Evolutionary conservation across 1,140 invertebrate genomes (phyloP).

Genomic region (Saxidomus purpurata): DNA sequence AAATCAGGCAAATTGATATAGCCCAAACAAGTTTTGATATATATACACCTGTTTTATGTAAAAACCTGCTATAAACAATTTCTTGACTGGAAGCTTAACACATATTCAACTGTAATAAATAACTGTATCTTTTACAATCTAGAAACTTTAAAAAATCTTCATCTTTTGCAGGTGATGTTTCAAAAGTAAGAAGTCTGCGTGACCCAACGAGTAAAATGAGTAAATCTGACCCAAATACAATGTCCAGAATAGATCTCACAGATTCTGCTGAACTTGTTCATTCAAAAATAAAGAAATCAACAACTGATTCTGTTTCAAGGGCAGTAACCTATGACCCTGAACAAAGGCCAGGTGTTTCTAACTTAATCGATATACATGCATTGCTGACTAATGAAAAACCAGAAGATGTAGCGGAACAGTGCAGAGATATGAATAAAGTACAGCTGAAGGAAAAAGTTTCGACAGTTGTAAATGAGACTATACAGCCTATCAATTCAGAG

Average conservation of each 20-base stretch:
- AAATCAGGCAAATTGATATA: too few species aligned
- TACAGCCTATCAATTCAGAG: conserved; percentile 91
- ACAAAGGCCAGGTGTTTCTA: conserved; percentile 94
- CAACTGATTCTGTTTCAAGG: conserved; percentile 96
- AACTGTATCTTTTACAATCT: too few species aligned
- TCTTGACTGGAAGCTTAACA: too few species aligned
- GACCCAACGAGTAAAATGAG: conserved; percentile 97
- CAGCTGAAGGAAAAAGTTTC: conserved; percentile 93
- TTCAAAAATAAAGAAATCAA: conserved; percentile 95
- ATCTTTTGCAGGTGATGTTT: conserved; percentile 75
- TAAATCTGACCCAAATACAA: conserved; percentile 95
- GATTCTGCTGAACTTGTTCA: conserved; percentile 93
- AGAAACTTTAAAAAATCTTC: too few species aligned
- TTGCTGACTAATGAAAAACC: conserved; percentile 90
- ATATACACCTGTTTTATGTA: too few species aligned
- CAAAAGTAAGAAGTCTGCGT: conserved; percentile 82
- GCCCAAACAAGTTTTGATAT: too few species aligned
- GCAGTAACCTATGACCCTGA: conserved; percentile 92
- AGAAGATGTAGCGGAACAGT: conserved; percentile 91
- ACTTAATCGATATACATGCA: conserved; percentile 94
- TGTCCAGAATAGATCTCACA: conserved; percentile 92
- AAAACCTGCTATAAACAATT: too few species aligned
- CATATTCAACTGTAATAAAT: too few species aligned
- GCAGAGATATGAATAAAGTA: conserved; percentile 90
- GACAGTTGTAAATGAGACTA: conserved; percentile 91